phyloP scores from a whole-genome alignment of 2,888 invertebrate species.

The Tiliacea citrago region DNA sequence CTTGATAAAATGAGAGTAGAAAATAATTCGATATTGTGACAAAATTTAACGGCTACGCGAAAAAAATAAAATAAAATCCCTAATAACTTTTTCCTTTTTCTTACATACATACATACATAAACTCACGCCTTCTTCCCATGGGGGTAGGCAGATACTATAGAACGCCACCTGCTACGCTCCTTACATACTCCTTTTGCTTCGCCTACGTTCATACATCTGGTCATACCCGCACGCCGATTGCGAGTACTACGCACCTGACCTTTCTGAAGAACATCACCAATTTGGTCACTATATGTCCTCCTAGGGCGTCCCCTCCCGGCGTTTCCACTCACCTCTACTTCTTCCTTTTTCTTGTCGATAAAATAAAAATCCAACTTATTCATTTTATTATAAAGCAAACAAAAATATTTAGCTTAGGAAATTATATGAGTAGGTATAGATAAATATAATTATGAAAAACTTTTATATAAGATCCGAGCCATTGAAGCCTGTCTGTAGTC shows the following conservation, averaged over 20 bases:
- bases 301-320: too few relatives aligned
- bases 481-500: conserved; percentile 32
- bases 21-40: neutral
- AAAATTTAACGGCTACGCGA: neutral
- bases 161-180: too few relatives aligned
- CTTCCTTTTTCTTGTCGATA: neutral
- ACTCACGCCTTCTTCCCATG: too few relatives aligned
- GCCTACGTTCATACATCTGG: too few relatives aligned
- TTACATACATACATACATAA: too few relatives aligned
- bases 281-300: too few relatives aligned
- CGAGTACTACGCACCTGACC: too few relatives aligned
- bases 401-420: neutral
- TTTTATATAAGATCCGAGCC: conserved; percentile 15
- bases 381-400: neutral
- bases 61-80: neutral
- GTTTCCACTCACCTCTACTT: too few relatives aligned
- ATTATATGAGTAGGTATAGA: neutral
- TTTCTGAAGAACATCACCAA: too few relatives aligned
- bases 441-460: neutral
- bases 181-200: too few relatives aligned
- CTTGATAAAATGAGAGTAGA: neutral
- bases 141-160: too few relatives aligned
- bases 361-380: neutral
- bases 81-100: neutral
- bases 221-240: too few relatives aligned